These are phyloP conservation scores for Nematolebias whitei DNA, from an alignment of 2,113 vertebrate genomes.

Conservation along the genomic window DNA sequence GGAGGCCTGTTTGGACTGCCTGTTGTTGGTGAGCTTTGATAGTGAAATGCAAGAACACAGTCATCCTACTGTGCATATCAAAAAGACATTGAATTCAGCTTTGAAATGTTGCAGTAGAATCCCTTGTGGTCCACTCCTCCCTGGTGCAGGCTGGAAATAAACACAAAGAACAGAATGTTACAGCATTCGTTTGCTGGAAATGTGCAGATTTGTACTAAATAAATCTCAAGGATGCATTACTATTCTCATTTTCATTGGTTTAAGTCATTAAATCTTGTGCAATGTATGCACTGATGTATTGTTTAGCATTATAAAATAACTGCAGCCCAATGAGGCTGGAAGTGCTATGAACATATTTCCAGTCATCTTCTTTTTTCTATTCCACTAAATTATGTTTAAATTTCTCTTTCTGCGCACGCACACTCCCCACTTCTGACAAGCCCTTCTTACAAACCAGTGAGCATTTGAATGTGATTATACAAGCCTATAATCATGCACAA, in stretches of 20 bases:
- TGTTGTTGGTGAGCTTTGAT: slow-evolving; percentile 76
- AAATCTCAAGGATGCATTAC: slow-evolving; percentile 35
- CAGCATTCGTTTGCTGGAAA: background rate
- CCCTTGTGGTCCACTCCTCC: background rate
- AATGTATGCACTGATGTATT: slow-evolving; percentile 16
- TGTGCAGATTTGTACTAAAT: slow-evolving; percentile 21
- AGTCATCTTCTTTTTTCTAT: slow-evolving; percentile 5
- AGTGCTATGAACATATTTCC: background rate
- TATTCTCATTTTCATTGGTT: slow-evolving; percentile 8
- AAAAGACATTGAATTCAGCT: slow-evolving; percentile 13
- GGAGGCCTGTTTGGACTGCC: slow-evolving; percentile 82
- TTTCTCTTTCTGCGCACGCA: slow-evolving; percentile 3
- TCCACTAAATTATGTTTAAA: background rate
- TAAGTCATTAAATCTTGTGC: slow-evolving; percentile 24
- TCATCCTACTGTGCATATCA: slow-evolving; percentile 10
- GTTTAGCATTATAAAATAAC: slow-evolving; percentile 19
- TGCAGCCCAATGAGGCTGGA: slow-evolving; percentile 29
- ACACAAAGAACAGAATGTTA: background rate
- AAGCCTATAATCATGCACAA: slow-evolving; percentile 21
- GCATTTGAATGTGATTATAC: slow-evolving; percentile 37
- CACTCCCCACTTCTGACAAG: background rate
- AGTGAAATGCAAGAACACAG: background rate
- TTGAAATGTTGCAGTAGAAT: slow-evolving; percentile 1
- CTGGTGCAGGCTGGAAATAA: slow-evolving; percentile 10
- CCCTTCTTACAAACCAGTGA: background rate